Evolutionary conservation across 2,888 invertebrate species (phyloP).

Genomic region (Serripes groenlandicus): DNA sequence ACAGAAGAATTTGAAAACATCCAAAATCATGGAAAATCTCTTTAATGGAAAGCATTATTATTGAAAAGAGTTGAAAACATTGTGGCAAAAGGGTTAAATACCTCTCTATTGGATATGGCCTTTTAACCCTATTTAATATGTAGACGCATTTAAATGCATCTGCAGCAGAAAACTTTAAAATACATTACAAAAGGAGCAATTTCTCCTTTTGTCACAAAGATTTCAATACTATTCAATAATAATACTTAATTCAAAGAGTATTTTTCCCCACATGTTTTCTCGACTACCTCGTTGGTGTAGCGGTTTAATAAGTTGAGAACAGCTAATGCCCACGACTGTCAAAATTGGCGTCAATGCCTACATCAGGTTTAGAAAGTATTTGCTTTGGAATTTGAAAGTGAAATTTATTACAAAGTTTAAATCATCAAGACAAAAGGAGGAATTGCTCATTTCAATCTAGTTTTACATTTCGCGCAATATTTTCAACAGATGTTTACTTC

Average conservation of each 20-base stretch:
- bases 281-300: too few species aligned
- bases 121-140: too few species aligned
- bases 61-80: neutral
- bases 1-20: too few species aligned
- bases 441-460: neutral
- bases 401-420: neutral
- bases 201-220: neutral
- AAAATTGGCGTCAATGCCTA: too few species aligned
- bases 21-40: too few species aligned
- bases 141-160: neutral
- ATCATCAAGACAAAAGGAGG: neutral
- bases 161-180: neutral
- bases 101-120: too few species aligned
- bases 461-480: neutral
- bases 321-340: too few species aligned
- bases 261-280: too few species aligned
- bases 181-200: conserved; percentile 1
- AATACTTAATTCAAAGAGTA: too few species aligned
- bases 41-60: neutral
- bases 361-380: neutral
- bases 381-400: neutral
- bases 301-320: too few species aligned
- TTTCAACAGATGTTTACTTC: neutral
- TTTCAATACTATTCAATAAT: neutral
- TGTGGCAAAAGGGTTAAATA: neutral